These are phyloP conservation scores for Microctenopoma steveboyesi DNA, from an alignment of 2,797 vertebrate genomes.

Conservation along the genomic window DNA sequence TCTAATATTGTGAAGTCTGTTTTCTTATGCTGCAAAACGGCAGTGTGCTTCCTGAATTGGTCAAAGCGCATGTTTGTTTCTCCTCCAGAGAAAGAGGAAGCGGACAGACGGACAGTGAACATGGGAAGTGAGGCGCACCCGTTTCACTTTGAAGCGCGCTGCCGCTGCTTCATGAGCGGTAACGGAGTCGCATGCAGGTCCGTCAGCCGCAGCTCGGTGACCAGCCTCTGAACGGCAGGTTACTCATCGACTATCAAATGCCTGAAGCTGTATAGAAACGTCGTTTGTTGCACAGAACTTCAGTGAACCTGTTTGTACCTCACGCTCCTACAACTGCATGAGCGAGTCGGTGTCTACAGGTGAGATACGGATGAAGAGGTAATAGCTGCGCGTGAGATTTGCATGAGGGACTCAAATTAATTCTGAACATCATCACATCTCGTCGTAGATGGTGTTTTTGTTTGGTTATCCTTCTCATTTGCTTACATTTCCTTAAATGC, in stretches of 20 bases:
- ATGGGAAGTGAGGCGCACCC: not conserved
- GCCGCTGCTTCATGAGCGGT: too few species aligned
- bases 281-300: too few species aligned
- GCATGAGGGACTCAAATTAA: not conserved
- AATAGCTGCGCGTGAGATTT: too few species aligned
- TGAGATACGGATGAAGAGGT: not conserved
- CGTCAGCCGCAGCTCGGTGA: conserved; percentile 45
- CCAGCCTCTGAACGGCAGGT: not conserved
- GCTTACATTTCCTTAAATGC: not conserved
- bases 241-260: not conserved
- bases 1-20: not conserved
- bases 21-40: too few species aligned
- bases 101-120: not conserved
- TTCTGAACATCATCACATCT: too few species aligned
- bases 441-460: too few species aligned
- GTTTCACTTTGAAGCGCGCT: not conserved
- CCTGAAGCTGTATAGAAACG: too few species aligned
- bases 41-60: not conserved
- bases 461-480: not conserved
- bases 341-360: not conserved
- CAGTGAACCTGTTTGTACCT: too few species aligned
- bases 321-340: too few species aligned
- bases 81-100: conserved; percentile 48
- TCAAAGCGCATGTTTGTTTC: conserved; percentile 32
- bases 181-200: not conserved